Evolutionary conservation across 1,140 invertebrate species (phyloP), one percentile per base, ranked within the genome.

Genomic region (Pseudomyrmex gracilis): DNA sequence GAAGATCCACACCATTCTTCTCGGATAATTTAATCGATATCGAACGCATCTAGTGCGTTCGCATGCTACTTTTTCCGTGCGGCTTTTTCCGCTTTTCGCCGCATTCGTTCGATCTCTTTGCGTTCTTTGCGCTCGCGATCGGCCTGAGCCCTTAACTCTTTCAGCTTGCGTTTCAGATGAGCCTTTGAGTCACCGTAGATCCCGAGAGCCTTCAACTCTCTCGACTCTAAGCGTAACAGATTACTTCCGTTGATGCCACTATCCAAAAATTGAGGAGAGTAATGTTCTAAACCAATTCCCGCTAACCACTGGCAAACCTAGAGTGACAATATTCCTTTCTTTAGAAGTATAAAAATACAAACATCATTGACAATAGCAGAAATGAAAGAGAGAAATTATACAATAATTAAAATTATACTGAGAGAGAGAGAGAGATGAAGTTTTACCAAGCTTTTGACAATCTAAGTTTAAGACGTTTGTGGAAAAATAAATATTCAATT

Each of bases 241-340:
- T 97, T 96, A 24, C 96, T 95, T 10, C 98, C 98, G 90, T 97
- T 97, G 47, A 99, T 97, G 87, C 96, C 96, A 88, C 97, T 96
- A 84, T 98, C 97, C 63, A 97, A 95, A 93, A 99, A 99, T 85
- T 97, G 96, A 20, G 97, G 95, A 70, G 97, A 97, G 92, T 98
- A 97, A 63, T 97, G 96, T 88, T 98, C 98, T 91, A 99, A 93
- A 45, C 97, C 97, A 34, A 95, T 94, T 51, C 97, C 97, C 63
- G 98, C 94, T 60, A 99, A 94, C 98, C 98, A 99, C 91, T 98
- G 97, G 92, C 97, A 97, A 2, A 99, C 98, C 97, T 98, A 85
- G 34, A 88, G 88, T 34, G 73, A 76, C 82, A 34, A 60, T 80
- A 85, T 88, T 63, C 9, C 47, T 67, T 5, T 20, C 24, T 51